These are phyloP conservation scores for Pseudomyrmex flavicornis DNA, from an alignment of 1,140 invertebrate species.

Conservation along the genomic window DNA sequence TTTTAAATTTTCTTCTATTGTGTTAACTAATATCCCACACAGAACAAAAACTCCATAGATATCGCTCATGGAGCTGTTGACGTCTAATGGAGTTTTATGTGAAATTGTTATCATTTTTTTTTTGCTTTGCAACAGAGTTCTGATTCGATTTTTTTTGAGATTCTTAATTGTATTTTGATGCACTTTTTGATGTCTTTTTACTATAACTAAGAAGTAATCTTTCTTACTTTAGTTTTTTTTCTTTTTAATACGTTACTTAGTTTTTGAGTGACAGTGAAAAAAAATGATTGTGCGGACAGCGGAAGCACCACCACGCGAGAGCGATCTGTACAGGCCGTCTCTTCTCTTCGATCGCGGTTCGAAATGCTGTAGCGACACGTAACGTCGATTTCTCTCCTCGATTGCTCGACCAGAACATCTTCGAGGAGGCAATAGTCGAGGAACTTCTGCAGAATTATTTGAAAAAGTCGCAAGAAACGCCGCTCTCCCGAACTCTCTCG, in stretches of 20 bases:
- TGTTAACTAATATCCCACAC: too few relatives aligned
- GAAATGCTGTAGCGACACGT: background rate
- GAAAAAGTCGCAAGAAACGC: constrained; percentile 12
- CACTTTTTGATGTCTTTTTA: background rate
- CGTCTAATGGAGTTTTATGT: background rate
- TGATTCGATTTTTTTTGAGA: background rate
- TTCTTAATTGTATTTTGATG: constrained; percentile 5
- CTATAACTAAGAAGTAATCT: background rate
- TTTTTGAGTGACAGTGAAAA: background rate
- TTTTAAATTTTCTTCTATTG: background rate
- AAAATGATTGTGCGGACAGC: background rate
- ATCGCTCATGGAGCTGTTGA: too few relatives aligned
- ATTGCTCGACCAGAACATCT: background rate
- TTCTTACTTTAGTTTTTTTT: background rate
- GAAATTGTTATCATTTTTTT: background rate
- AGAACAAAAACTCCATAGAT: too few relatives aligned
- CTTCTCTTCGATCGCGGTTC: background rate
- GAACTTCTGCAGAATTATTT: constrained; percentile 16
- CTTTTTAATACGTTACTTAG: background rate
- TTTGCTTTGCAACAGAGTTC: background rate
- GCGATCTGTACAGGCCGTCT: background rate
- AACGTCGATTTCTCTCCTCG: constrained; percentile 12
- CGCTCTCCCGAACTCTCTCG: background rate
- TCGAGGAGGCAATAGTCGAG: constrained; percentile 9
- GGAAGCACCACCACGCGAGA: background rate